phyloP scores from a whole-genome alignment of 2,113 vertebrate species.

The Rhegmatorhina hoffmannsi region DNA sequence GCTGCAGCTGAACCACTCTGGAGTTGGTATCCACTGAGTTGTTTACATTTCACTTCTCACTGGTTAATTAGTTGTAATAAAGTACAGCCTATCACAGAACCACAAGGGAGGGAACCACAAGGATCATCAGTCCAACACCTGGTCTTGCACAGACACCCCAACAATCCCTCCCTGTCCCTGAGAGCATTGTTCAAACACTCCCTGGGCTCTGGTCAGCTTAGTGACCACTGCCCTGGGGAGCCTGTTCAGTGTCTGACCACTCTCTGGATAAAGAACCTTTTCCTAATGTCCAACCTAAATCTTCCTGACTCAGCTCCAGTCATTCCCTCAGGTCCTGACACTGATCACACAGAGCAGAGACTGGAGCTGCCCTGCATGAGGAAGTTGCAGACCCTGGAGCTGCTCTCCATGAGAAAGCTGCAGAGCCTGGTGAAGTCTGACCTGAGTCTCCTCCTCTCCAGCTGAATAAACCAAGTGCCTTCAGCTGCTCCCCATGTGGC shows the following conservation, averaged over 20 bases:
- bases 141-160: neutral
- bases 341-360: neutral
- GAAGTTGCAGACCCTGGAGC: neutral
- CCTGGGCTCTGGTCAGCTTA: neutral
- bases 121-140: neutral
- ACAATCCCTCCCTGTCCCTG: neutral
- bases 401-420: neutral
- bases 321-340: neutral
- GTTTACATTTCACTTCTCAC: neutral
- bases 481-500: neutral
- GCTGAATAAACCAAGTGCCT: neutral
- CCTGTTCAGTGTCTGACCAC: rapidly evolving
- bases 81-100: neutral
- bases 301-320: neutral
- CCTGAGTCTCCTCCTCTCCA: neutral
- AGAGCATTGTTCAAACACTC: rapidly evolving
- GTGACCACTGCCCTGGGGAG: neutral
- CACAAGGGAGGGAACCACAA: neutral
- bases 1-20: neutral
- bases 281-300: too few relatives aligned
- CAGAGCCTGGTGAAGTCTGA: neutral
- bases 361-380: rapidly evolving
- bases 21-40: neutral
- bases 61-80: neutral
- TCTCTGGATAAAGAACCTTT: neutral